A percentile compares a stretch with the other conserved stretches of the same genome.
Evolutionary conservation across 2,113 vertebrate genomes (phyloP).

Genomic region (Caranx melampygus): DNA sequence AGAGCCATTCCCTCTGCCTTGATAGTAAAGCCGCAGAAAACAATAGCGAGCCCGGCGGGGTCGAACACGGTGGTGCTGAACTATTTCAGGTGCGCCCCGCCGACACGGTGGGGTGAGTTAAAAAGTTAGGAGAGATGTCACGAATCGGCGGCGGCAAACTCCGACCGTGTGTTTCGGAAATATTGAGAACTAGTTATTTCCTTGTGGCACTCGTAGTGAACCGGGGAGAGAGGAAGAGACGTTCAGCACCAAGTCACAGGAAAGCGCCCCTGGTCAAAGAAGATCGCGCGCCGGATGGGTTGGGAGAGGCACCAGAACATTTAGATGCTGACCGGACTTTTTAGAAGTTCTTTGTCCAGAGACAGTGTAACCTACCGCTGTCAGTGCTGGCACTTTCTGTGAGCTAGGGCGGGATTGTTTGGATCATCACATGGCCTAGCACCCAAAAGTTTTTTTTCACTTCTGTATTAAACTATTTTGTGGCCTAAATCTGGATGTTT

Average conservation of each 20-base stretch:
- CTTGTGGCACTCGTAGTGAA: constrained; percentile 65
- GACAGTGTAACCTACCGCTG: background rate
- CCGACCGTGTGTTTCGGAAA: constrained; percentile 62
- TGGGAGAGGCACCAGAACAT: background rate
- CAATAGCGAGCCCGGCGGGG: constrained; percentile 67
- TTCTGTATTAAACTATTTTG: background rate
- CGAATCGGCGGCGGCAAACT: constrained; percentile 55
- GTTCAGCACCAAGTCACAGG: constrained; percentile 87
- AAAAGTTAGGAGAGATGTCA: constrained; percentile 71
- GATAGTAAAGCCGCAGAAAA: constrained; percentile 68
- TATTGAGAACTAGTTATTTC: constrained; percentile 78
- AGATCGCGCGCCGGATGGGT: constrained; percentile 28
- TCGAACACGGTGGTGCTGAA: constrained; percentile 72
- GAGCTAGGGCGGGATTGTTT: constrained; percentile 9
- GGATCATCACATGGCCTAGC: background rate
- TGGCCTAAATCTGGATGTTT: constrained; percentile 7
- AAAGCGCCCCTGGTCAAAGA: constrained; percentile 83
- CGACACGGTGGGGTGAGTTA: constrained; percentile 29
- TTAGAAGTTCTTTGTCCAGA: background rate
- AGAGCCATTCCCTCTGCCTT: constrained; percentile 77
- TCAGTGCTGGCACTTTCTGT: background rate
- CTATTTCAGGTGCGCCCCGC: constrained; percentile 69
- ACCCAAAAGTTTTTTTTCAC: background rate
- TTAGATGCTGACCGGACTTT: constrained; percentile 24
- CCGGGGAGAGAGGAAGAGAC: constrained; percentile 72